phyloP scores from a whole-genome alignment of 2,113 vertebrate genomes.

The Triplophysa dalaica region DNA sequence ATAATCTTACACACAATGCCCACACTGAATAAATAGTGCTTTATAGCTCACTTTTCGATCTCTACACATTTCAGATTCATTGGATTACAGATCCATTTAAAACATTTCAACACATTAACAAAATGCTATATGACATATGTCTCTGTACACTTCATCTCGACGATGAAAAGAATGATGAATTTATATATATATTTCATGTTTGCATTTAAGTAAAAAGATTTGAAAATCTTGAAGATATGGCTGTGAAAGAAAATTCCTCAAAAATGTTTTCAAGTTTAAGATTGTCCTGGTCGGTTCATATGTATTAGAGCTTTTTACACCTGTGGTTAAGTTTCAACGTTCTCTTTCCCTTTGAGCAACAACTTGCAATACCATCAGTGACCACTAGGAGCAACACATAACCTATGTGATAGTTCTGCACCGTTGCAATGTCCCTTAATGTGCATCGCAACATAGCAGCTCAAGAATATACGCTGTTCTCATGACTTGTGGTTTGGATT shows the following conservation, averaged over 20 bases:
- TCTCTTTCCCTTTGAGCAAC: conserved; percentile 12
- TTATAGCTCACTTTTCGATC: neutral
- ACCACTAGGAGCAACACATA: conserved; percentile 61
- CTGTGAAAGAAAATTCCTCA: neutral
- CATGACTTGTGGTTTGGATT: neutral
- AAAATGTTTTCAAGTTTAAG: conserved; percentile 19
- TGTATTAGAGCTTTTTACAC: conserved; percentile 25
- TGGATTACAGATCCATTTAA: conserved; percentile 25
- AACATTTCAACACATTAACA: conserved; percentile 29
- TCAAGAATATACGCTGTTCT: neutral
- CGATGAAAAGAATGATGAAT: conserved; percentile 23
- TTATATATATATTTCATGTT: conserved; percentile 4
- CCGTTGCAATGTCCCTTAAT: conserved; percentile 8
- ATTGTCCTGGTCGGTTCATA: conserved; percentile 42
- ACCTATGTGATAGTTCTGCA: conserved; percentile 1
- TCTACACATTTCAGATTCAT: conserved; percentile 5
- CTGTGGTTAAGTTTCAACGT: conserved; percentile 7
- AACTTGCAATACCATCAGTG: conserved; percentile 55
- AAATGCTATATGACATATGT: neutral
- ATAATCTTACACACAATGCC: conserved; percentile 5
- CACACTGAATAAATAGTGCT: conserved; percentile 19
- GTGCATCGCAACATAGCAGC: conserved; percentile 32
- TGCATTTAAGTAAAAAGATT: conserved; percentile 16
- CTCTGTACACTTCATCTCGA: conserved; percentile 6
- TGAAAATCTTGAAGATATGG: neutral